Conservation (phyloP, 2,797 vertebrate genomes). For the Intellagama lesueurii region DNA sequence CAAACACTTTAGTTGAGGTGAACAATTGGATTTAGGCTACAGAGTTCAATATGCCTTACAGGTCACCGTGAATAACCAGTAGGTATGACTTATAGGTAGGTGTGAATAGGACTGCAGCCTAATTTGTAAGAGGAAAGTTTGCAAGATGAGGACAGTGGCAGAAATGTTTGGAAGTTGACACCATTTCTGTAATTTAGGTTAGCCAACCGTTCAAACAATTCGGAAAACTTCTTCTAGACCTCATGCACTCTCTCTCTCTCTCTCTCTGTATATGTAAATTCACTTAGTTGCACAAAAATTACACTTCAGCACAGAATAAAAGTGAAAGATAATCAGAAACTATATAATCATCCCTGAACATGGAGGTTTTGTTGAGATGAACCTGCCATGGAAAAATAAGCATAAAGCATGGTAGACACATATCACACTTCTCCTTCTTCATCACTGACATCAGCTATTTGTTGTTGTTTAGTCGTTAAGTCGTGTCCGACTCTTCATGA, state of each 20-base stretch:
- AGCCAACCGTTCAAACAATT: conserved; percentile 39
- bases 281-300: conserved; percentile 27
- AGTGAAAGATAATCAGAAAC: conserved; percentile 19
- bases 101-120: conserved; percentile 9
- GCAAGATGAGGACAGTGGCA: conserved; percentile 45
- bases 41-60: too few relatives aligned
- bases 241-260: neutral
- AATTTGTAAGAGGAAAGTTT: conserved; percentile 41
- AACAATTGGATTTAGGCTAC: too few relatives aligned
- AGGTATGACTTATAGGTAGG: neutral
- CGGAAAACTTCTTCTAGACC: conserved; percentile 30
- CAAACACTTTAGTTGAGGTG: too few relatives aligned
- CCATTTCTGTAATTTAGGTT: conserved; percentile 20
- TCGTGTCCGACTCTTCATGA: too few relatives aligned
- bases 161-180: conserved; percentile 47
- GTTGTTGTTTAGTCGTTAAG: too few relatives aligned
- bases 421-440: conserved; percentile 2
- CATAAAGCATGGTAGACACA: neutral
- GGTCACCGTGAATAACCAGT: too few relatives aligned
- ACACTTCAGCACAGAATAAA: conserved; percentile 33
- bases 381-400: conserved; percentile 26
- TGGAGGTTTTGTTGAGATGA: neutral
- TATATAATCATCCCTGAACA: conserved; percentile 20
- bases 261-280: neutral
- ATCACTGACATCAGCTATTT: neutral